A percentile compares a stretch with the other conserved stretches of the same genome.
Evolutionary conservation across 2,113 vertebrate genomes (phyloP).

Genomic region (Trematomus loennbergii): DNA sequence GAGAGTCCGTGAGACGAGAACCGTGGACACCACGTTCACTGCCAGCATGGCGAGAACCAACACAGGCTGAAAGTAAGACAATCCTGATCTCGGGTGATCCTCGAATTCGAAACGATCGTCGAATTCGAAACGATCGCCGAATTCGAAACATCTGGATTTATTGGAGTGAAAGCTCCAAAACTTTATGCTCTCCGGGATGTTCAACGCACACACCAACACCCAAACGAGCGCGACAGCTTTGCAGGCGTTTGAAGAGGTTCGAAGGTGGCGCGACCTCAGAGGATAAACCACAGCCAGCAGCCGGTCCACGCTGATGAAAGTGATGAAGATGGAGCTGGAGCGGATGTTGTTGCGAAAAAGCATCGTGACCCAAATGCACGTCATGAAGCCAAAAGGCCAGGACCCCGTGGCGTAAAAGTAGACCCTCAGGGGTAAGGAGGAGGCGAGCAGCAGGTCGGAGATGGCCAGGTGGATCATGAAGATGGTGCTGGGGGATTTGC

Average conservation of each 20-base stretch:
- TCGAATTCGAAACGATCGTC: conserved; percentile 59
- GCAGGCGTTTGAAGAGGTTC: conserved; percentile 47
- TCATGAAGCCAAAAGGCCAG: conserved; percentile 44
- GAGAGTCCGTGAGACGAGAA: conserved; percentile 64
- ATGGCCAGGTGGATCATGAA: conserved; percentile 76
- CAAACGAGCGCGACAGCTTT: conserved; percentile 54
- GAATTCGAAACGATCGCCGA: no score
- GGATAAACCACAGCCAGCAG: conserved; percentile 79
- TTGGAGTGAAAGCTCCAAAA: accelerated
- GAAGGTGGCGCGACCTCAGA: conserved; percentile 64
- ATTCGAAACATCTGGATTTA: conserved; percentile 51
- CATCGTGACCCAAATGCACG: conserved; percentile 59
- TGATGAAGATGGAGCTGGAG: conserved; percentile 78
- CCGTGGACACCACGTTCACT: conserved; percentile 69
- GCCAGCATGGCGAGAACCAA: conserved; percentile 58
- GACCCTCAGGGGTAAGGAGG: conserved; percentile 68
- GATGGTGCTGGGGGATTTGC: conserved; percentile 49
- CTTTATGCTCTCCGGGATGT: conserved; percentile 24
- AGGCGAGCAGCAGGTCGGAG: conserved; percentile 74
- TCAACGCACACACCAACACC: conserved; percentile 48
- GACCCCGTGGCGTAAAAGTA: conserved; percentile 55
- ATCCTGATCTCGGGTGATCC: accelerated
- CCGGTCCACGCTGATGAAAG: conserved; percentile 77
- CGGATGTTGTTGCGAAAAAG: conserved; percentile 75
- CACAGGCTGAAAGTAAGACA: conserved; percentile 25